Evolutionary conservation across 2,113 vertebrate genomes (phyloP).

Genomic region (Notothenia coriiceps): DNA sequence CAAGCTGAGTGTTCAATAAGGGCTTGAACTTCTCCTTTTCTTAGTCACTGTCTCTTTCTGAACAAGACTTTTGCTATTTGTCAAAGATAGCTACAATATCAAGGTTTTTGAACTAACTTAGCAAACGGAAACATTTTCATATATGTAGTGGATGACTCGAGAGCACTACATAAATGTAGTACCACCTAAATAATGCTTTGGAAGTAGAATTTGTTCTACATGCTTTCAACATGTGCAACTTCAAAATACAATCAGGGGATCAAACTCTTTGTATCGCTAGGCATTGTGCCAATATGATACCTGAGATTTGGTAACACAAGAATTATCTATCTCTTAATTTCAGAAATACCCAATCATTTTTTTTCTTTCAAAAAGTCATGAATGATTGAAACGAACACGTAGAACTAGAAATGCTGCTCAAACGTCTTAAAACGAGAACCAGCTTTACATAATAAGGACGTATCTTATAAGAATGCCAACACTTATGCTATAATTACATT

Average conservation of each 20-base stretch:
- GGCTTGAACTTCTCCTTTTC: slow-evolving; percentile 49
- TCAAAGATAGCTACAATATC: not conserved
- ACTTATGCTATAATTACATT: not conserved
- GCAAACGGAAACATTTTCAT: not conserved
- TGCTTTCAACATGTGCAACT: not conserved
- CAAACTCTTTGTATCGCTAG: not conserved
- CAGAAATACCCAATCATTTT: not conserved
- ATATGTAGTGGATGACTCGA: not conserved
- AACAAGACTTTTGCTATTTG: slow-evolving; percentile 7
- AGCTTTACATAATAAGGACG: no score
- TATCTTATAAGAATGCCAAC: not conserved
- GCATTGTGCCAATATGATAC: not conserved
- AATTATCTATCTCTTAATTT: not conserved
- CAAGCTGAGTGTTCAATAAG: slow-evolving; percentile 42
- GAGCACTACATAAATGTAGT: not conserved
- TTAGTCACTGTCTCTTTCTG: slow-evolving; percentile 21
- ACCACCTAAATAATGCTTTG: not conserved
- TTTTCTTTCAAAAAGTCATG: not conserved
- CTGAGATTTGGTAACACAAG: not conserved
- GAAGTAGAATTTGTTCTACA: not conserved
- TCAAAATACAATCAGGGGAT: not conserved
- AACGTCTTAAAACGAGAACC: not conserved
- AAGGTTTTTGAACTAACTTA: not conserved
- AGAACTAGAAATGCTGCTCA: not conserved
- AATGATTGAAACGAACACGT: not conserved